Base-by-base conservation (phyloP, 2,888 invertebrate genomes). In the Tenthredo mesomela region DNA sequence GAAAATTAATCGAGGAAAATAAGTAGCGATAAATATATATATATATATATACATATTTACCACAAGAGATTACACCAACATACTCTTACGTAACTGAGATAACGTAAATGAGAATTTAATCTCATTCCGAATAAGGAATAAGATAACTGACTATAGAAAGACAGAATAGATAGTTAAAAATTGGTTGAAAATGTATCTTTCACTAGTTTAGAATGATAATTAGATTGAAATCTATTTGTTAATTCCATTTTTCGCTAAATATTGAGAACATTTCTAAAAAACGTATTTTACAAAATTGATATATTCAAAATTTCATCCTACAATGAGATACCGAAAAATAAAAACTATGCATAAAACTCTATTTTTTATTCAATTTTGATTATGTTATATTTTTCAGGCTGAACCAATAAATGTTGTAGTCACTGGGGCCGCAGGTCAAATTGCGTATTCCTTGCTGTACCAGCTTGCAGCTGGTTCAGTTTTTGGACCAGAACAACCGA, bases 381-480 rank as follows among this genome's bases (percentile, higher is more conserved):
- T 0, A 12, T 70, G 15, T 29, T 65, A 12, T 0, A 75, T 29
- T 25, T 18, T 47, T 85, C 93, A 97, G 97, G 94, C 95, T 91
- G 96, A 96, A 94, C 97, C 98, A 92, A 97, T 99, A 91, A 96
- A 96, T 94, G 98, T 99, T 88, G 97, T 98, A 86, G 97, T 99
- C 47, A 99, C 99, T 84, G 99, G 99, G 86, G 99, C 99, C 89
- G 99, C 99, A 86, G 99, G 99, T 25, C 99, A 99, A 94, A 99
- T 99, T 89, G 99, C 98, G 86, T 99, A 99, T 94, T 99, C 99
- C 2, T 94, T 99, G 71, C 94, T 99, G 18, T 98, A 98, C 92
- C 97, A 98, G 94, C 95, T 99, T 88, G 98, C 98, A 18, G 98
- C 98, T 90, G 99, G 99, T 86, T 97, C 98, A 93, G 98, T 99